Evolutionary conservation across 2,888 invertebrate species (phyloP), one percentile per base, ranked within the genome.

Genomic region (Amorpha juglandis): DNA sequence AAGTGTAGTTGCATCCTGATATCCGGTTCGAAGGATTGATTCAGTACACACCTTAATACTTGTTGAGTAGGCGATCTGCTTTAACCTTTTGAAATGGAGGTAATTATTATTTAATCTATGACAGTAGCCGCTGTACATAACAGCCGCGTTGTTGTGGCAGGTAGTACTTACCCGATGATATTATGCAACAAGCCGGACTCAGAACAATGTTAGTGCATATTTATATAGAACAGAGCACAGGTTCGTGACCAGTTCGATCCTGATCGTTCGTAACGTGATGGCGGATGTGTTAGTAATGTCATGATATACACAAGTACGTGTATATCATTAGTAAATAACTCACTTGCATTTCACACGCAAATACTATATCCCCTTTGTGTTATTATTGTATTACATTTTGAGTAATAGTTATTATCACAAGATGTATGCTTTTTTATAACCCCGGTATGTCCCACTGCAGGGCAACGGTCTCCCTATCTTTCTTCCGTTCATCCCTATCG

Each of bases 181-280:
- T 91, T 91, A 91, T 89, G 89, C 89, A 91, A 91, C 75, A 71
- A 91, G 87, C 87, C 91, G 90, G 91, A 91, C 88, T 78, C 86
- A 81, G 79, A 83, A 89, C 88, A 90, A 86, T 89, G 86, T 84
- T 85, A 83, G 81, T 84, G 83, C 84, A 86, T 78, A 79, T 78
- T 79, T 79, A 76, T 78, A 75, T 70, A 69, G 70, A 74, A 72
- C 69, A 70, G 69, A 73, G 73, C 74, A 74, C 71, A 78, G 73
- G 79, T 80, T 86, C 90, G 90, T 90, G 89, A 89, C 90, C 80
- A 71, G 86, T 78, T 82, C 78, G 74, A 78, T 81, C 78, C 79
- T 78, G 80, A 75, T 78, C 74, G 71, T 69, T 75, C 69, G 68
- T 73, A 69, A 68, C 71, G 69, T 69, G 80, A 78, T 82, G 69